Evolutionary conservation across 1,140 invertebrate genomes (phyloP).

Genomic region (Cylas formicarius): DNA sequence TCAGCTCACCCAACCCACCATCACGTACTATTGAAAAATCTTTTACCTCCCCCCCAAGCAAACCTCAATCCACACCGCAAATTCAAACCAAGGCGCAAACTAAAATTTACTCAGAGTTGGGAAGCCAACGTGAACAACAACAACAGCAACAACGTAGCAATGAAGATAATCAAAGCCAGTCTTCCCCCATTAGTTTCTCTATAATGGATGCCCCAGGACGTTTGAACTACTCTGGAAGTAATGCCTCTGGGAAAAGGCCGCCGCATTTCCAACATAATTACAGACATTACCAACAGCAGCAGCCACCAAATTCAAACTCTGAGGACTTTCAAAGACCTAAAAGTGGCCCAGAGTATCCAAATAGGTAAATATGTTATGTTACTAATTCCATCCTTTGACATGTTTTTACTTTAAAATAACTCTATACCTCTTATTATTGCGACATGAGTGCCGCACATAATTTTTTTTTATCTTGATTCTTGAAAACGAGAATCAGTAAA

Average conservation of each 20-base stretch:
- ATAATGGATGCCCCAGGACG: constrained; percentile 60
- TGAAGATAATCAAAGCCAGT: constrained; percentile 51
- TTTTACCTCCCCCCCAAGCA: constrained; percentile 46
- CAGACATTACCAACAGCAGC: constrained; percentile 43
- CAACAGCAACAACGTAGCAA: constrained; percentile 42
- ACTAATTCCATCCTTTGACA: too few relatives aligned
- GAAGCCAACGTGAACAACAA: constrained; percentile 46
- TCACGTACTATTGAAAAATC: constrained; percentile 29
- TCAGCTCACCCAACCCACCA: constrained; percentile 30
- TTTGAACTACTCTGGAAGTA: constrained; percentile 52
- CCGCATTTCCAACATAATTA: constrained; percentile 35
- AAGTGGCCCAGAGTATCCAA: constrained; percentile 45
- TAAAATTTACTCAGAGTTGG: constrained; percentile 59
- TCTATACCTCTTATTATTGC: background rate
- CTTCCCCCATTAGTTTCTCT: constrained; percentile 67
- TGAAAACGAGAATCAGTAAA: too few relatives aligned
- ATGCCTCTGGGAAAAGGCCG: constrained; percentile 39
- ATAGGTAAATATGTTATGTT: constrained; percentile 11
- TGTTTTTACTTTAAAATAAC: too few relatives aligned
- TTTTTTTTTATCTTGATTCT: too few relatives aligned
- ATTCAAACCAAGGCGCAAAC: constrained; percentile 62
- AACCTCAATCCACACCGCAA: constrained; percentile 45
- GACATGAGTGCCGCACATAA: too few relatives aligned
- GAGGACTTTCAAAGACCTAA: constrained; percentile 60
- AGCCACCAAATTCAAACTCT: constrained; percentile 54